phyloP scores from a whole-genome alignment of 2,888 invertebrate genomes.

The Drosophila monieri region DNA sequence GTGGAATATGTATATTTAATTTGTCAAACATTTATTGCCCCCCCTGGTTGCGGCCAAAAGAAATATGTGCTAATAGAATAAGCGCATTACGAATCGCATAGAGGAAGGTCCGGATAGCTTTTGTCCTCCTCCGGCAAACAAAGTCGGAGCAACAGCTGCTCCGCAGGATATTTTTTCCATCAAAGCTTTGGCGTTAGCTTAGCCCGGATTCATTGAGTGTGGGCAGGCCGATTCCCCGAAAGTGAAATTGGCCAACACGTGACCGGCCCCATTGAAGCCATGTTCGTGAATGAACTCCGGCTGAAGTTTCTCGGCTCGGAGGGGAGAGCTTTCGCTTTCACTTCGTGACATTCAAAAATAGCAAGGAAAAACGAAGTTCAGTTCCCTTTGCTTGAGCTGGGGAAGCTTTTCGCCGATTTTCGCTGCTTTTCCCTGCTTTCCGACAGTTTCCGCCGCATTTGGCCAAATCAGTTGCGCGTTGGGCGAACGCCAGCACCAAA shows the following conservation, averaged over 20 bases:
- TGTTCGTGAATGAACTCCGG: slow-evolving; percentile 57
- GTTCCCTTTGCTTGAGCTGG: slow-evolving; percentile 6
- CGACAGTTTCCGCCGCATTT: slow-evolving; percentile 50
- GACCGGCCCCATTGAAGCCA: slow-evolving; percentile 43
- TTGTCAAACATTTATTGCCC: slow-evolving; percentile 34
- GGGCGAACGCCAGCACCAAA: slow-evolving; percentile 60
- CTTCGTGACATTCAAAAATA: slow-evolving; percentile 43
- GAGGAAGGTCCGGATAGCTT: slow-evolving; percentile 16
- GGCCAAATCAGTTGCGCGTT: slow-evolving; percentile 65
- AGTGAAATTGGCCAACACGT: slow-evolving; percentile 47
- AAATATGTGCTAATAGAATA: slow-evolving; percentile 15
- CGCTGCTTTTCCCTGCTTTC: slow-evolving; percentile 12
- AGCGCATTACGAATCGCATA: slow-evolving; percentile 11
- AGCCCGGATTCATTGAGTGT: slow-evolving; percentile 25
- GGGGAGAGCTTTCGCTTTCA: slow-evolving; percentile 41
- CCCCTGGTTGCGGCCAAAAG: slow-evolving; percentile 15
- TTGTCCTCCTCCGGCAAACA: slow-evolving; percentile 14
- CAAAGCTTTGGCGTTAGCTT: slow-evolving; percentile 36
- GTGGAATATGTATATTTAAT: slow-evolving; percentile 36
- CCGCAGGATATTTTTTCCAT: background rate
- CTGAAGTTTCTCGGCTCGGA: slow-evolving; percentile 18
- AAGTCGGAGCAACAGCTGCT: slow-evolving; percentile 47
- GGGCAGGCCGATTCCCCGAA: slow-evolving; percentile 20
- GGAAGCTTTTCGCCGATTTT: slow-evolving; percentile 29
- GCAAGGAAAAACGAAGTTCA: slow-evolving; percentile 51